Conservation (phyloP, 2,113 vertebrate genomes). For the Epinephelus lanceolatus region DNA sequence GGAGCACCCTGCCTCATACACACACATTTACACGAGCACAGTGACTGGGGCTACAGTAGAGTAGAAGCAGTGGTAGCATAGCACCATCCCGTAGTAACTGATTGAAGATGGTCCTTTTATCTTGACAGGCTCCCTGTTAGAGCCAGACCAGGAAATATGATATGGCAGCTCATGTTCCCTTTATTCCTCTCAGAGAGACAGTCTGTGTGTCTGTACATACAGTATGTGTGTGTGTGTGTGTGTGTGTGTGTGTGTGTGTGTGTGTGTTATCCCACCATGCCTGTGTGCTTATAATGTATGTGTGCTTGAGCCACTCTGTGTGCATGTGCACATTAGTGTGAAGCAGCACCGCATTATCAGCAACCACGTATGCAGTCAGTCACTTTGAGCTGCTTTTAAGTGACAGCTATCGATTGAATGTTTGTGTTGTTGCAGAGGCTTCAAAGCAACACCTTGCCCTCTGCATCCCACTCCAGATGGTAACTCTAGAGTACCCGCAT, state of each 20-base stretch:
- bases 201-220: conserved; percentile 19
- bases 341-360: conserved; percentile 55
- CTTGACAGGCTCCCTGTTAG: conserved; percentile 74
- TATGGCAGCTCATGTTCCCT: conserved; percentile 74
- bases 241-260: conserved; percentile 9
- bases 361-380: conserved; percentile 56
- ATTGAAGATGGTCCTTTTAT: conserved; percentile 77
- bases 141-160: conserved; percentile 74
- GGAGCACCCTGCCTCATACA: conserved; percentile 14
- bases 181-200: conserved; percentile 52
- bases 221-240: background rate
- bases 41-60: conserved; percentile 8
- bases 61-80: conserved; percentile 29
- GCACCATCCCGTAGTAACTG: conserved; percentile 62
- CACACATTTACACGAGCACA: conserved; percentile 21
- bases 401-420: conserved; percentile 77
- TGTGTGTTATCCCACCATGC: background rate
- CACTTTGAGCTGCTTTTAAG: conserved; percentile 75
- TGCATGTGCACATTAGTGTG: conserved; percentile 45
- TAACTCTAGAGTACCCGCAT: conserved; percentile 44
- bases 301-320: no score
- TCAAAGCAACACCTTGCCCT: conserved; percentile 70
- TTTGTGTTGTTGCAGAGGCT: conserved; percentile 68
- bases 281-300: background rate
- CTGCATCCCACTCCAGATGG: conserved; percentile 61